Evolutionary conservation across 2,888 invertebrate genomes (phyloP).

Genomic region (Thelaira solivaga): DNA sequence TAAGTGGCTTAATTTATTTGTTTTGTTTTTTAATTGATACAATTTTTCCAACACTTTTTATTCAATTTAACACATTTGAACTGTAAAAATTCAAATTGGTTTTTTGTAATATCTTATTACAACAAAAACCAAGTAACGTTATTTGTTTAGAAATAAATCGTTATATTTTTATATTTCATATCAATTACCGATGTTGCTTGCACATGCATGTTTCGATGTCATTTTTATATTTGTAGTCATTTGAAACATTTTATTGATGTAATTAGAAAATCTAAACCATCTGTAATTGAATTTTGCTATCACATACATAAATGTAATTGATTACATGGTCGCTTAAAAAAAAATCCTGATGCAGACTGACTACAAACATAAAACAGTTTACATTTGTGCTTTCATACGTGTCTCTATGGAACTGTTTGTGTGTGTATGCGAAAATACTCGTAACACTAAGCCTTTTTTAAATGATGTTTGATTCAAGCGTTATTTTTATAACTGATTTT

Average conservation of each 20-base stretch:
- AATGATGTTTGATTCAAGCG: background rate
- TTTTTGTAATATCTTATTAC: too few relatives aligned
- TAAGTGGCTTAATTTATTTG: too few relatives aligned
- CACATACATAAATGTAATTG: conserved; percentile 38
- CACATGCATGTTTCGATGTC: background rate
- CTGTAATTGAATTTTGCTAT: conserved; percentile 49
- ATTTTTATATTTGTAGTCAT: background rate
- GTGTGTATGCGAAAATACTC: too few relatives aligned
- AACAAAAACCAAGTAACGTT: background rate
- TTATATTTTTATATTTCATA: background rate
- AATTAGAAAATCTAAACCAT: conserved; percentile 54
- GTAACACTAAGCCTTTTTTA: background rate
- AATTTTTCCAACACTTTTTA: too few relatives aligned
- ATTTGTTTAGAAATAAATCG: conserved; percentile 15
- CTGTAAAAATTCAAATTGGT: too few relatives aligned
- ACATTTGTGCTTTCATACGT: too few relatives aligned
- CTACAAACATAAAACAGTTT: too few relatives aligned
- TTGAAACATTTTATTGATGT: conserved; percentile 37
- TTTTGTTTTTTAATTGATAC: background rate
- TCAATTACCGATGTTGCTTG: too few relatives aligned
- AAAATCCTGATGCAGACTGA: too few relatives aligned
- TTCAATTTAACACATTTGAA: background rate
- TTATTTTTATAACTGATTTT: background rate
- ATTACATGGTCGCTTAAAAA: conserved; percentile 34
- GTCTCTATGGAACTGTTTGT: too few relatives aligned